Evolutionary conservation across 2,113 vertebrate genomes (phyloP), one percentile per base, ranked within the genome.

Genomic region (Pseudolaguvia tuberculata): DNA sequence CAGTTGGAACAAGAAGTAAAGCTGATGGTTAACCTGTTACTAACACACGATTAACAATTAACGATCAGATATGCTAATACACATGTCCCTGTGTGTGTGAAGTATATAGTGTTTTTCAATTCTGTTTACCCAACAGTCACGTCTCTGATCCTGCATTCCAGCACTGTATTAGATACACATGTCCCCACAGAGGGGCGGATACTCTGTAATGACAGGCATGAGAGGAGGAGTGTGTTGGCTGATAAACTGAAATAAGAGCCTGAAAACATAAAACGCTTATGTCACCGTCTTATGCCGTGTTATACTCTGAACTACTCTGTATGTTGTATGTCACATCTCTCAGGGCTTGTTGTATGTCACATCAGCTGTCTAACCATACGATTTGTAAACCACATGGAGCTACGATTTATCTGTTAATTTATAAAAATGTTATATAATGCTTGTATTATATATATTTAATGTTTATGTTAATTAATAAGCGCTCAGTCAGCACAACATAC

Each of bases 1-100:
- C 52, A 23, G 50, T 45, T 63, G 58, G 51, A 35, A 35, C 31
- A 21, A 21, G 42, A 70, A 45, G 47, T 25, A 65, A 58, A 63
- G 23, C 63, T 51, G 8, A 47, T 35, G n/a, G 27, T 39, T 72
- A 72, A 48, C 57, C 53, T 48, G 7, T 72, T 59, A 47, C 17
- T 45, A 11, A 48, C 1, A 58, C 11, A 14, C 12, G 29, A 50
- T 51, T 72, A 48, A 59, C 18, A 15, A 17, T 59, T 58, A 29
- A 31, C 7, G 12, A 59, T 29, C 15, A 51, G 23, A 45, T 1
- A 39, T 20, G 5, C 1, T 13, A 3, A 39, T 2, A 45, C 6
- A 31, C 57, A 31, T 6, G 42, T 27, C 13, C 59, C 17, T 7
- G 25, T 42, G 47, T n/a, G 13, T 35, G 39, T 35, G 39, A 50